Base-by-base conservation (phyloP, 2,797 vertebrate species). In the Capromys pilorides region DNA sequence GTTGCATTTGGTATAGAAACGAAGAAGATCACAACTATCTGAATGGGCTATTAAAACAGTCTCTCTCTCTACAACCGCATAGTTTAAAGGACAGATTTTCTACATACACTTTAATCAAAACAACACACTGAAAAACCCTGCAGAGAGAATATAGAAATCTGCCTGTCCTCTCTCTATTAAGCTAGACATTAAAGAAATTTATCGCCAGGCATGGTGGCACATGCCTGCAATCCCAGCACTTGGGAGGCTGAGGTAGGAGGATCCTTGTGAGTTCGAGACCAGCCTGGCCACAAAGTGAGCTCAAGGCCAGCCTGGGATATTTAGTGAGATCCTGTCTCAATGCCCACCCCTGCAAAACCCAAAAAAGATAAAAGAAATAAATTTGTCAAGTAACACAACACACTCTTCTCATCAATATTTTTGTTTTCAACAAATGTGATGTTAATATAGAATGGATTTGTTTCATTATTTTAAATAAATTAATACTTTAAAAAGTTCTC, bases 1-100 rank as follows among this genome's bases (percentile, higher is more conserved):
- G 92, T 73, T 90, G 69, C 77, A 78, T 92, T 94, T 66, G 92
- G 67, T 89, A 69, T 78, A 64, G 39, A 78, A 78, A 82, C 51
- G 59, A 82, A 94, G 83, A 88, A 69, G 81, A 59, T 57, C 33
- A 51, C 41, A 49, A 62, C 49, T 57, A 86, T n/a, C 45, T 64
- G 41, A 86, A 82, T 62, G 88, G 51, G 11, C 73, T 89, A 7
- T 62, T 86, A 71, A 71, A 41, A 59, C 33, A 61, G 79, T 36
- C 41, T 71, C n/a, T 6, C 16, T 14, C 31, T 75, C 59, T 78
- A 71, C 57, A 84, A 9, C 51, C 54, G 24, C 41, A 12, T 88
- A 59, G 49, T 71, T 13, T 26, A 28, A 45, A 75, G 41, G 41
- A 41, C 73, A 75, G 73, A 75, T 45, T 75, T 75, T 45, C 41